Base-by-base conservation (phyloP, 2,113 vertebrate genomes). In the Podilymbus podiceps region DNA sequence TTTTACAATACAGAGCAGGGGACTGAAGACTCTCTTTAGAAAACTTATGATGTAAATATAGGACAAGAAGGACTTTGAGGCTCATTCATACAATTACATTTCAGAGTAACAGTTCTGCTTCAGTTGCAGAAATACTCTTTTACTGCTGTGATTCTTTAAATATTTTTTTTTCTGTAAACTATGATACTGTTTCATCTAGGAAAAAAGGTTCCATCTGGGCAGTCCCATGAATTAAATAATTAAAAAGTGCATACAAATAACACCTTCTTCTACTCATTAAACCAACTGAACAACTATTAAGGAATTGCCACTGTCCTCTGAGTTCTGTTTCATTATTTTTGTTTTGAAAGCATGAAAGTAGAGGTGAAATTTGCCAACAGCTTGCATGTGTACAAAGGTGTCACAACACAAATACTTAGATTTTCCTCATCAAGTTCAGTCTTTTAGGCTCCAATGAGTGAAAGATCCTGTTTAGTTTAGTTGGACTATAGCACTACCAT, bases 11-110 rank as follows among this genome's bases (percentile, higher is more conserved):
- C 92, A 71, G 85, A 88, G 71, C 68, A 67, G 85, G 88, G 38
- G 21, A 91, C 42, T 90, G 42, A 77, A 91, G 21, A 42, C 44
- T 88, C 76, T 83, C 92, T 71, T 83, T 55, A 71, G 88, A 95
- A 91, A 96, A 91, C 42, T 88, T 74, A 35, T 12, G 47, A 80
- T 77, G 58, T 66, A 93, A 95, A 95, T 90, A 90, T n/a, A 80
- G 79, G 64, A 71, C 89, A 94, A 81, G 74, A 73, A 93, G 73
- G 84, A 81, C 89, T 69, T 66, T 38, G 73, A 74, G 93, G 50
- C n/a, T 83, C 93, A 89, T 91, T 93, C 92, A 91, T 33, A 58
- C 8, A 40, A 80, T 38, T 89, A 23, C 59, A 14, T 95, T 85
- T 55, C 82, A 86, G 42, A 85, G 31, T 9, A 83, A 74, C 46